Evolutionary conservation across 1,140 invertebrate species (phyloP), one percentile per base, ranked within the genome.

Genomic region (Drosophila kanapiae): DNA sequence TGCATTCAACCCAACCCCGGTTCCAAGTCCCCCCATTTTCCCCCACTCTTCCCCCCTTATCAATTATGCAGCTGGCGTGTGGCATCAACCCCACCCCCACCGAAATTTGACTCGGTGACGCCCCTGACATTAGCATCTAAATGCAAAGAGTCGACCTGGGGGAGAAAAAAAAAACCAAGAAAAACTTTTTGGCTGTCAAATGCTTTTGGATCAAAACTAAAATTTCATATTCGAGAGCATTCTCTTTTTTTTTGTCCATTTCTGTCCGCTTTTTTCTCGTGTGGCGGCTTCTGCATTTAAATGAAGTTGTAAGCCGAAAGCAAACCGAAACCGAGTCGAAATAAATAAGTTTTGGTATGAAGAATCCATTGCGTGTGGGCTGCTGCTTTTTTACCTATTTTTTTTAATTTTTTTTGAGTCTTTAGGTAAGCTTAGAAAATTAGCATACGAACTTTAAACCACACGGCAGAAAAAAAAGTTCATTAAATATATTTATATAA

Each of bases 51-150:
- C 40, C 37, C n/a, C 45, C 64, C 82, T 80, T 83, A 83, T 87
- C 83, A 87, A 87, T 87, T 87, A 87, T 87, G 80, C 83, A 88
- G 57, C 75, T 81, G 80, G 84, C 80, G 83, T 86, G 67, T 81
- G 76, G 79, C 75, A 71, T 51, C 48, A 49, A 56, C 67, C 43
- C 38, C 43, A 13, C 18, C 33, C 35, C 45, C 23, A 16, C 35
- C 13, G 18, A 56, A 56, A 5, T 9, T 6, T 48, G 16, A 3
- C 35, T 6, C 38, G 29, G 53, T 27, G 18, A 37, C 13, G 16
- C 29, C 65, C 18, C 43, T 48, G 33, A 37, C 71, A 88, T 88
- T 87, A 86, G 83, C 82, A 86, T 86, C 82, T 79, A 79, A 86
- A 86, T 87, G 82, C 81, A 81, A 75, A 86, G 64, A 80, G 72